These are phyloP conservation scores for Ceryle rudis DNA, from an alignment of 2,797 vertebrate species.

Conservation along the genomic window DNA sequence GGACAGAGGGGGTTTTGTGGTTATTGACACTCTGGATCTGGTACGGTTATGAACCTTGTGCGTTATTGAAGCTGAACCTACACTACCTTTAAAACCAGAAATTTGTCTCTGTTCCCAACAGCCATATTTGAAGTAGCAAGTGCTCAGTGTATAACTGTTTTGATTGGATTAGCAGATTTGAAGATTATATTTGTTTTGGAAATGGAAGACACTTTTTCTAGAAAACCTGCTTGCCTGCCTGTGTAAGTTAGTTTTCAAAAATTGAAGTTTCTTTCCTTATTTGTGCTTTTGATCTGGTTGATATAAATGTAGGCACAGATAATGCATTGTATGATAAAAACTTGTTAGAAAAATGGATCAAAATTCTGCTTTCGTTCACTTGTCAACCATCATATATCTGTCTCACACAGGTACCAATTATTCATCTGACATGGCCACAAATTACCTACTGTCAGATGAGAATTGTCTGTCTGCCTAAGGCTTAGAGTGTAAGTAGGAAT, in stretches of 20 bases:
- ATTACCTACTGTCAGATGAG: not conserved
- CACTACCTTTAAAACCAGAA: not conserved
- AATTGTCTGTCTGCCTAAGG: not conserved
- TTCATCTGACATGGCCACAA: not conserved
- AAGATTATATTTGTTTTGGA: not conserved
- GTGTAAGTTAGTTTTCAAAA: not conserved
- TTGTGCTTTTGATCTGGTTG: conserved; percentile 3
- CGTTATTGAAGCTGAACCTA: not conserved
- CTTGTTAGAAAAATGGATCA: not conserved
- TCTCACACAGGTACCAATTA: not conserved
- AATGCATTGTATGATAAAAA: not conserved
- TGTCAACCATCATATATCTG: not conserved
- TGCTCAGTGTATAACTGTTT: not conserved
- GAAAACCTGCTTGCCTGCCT: not conserved
- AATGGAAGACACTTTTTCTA: not conserved
- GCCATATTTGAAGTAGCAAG: not conserved
- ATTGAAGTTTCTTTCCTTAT: not conserved
- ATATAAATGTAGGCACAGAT: not conserved
- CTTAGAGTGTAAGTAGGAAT: not conserved
- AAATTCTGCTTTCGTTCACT: not conserved
- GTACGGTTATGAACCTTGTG: not conserved
- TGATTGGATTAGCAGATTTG: not conserved
- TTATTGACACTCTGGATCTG: not conserved
- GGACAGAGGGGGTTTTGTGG: not conserved
- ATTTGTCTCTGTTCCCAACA: not conserved